These are phyloP conservation scores for Cuculus canorus DNA, from an alignment of 2,797 vertebrate species.

Conservation along the genomic window DNA sequence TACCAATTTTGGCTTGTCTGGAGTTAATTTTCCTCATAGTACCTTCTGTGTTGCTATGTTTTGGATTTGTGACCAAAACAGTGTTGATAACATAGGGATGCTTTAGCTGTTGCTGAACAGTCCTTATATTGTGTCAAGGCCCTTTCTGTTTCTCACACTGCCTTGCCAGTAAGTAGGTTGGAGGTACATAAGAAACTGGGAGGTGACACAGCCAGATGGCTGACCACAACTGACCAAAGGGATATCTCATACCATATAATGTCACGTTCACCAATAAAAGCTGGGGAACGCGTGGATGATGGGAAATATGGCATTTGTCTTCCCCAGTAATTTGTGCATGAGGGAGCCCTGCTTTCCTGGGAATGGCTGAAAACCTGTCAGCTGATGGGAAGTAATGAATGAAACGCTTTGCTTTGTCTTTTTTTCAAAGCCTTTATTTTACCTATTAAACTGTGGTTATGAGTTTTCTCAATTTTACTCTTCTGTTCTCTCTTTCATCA, in stretches of 20 bases:
- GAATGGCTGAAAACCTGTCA: not conserved
- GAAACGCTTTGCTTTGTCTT: not conserved
- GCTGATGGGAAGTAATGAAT: not conserved
- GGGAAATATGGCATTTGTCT: too few relatives aligned
- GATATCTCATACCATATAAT: not conserved
- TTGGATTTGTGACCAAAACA: not conserved
- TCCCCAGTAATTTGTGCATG: too few relatives aligned
- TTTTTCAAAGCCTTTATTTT: not conserved
- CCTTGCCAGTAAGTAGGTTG: not conserved
- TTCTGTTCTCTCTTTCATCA: not conserved
- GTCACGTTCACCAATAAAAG: not conserved
- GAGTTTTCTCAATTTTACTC: not conserved
- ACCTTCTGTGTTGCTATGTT: not conserved
- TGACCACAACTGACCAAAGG: not conserved
- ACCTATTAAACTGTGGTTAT: not conserved
- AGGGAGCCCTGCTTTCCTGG: not conserved
- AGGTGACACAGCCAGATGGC: not conserved
- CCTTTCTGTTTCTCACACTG: not conserved
- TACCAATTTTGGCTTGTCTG: not conserved
- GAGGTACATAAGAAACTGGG: not conserved
- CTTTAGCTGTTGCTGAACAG: not conserved
- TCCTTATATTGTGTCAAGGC: not conserved
- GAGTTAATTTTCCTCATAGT: not conserved
- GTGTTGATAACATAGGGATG: not conserved
- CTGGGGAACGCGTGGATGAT: not conserved